Conservation (phyloP, 2,888 invertebrate genomes). For the Scaptomyza cyrtandrae region DNA sequence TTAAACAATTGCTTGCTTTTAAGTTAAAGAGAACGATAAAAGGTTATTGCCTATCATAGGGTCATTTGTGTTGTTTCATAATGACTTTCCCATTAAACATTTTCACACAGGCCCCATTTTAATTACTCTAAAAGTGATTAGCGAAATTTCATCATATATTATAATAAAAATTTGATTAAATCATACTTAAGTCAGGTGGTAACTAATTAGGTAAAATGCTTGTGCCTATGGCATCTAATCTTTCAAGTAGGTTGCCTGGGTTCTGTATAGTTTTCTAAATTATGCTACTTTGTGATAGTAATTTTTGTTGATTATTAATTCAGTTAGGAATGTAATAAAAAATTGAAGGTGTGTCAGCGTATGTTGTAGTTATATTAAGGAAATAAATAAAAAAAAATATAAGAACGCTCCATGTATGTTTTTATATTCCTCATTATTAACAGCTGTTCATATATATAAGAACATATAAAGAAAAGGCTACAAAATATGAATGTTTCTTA, state of each 20-base stretch:
- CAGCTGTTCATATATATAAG: background rate
- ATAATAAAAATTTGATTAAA: background rate
- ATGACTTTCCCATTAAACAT: conserved; percentile 23
- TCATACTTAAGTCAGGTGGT: background rate
- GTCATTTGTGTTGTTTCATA: conserved; percentile 39
- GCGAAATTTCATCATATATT: conserved; percentile 18
- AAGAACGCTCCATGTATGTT: background rate
- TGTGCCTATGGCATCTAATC: conserved; percentile 24
- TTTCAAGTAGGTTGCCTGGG: conserved; percentile 35
- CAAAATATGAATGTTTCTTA: too few species aligned
- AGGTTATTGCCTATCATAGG: conserved; percentile 27
- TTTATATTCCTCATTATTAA: background rate
- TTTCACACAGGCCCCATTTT: background rate
- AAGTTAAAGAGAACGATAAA: conserved; percentile 42
- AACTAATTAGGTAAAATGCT: background rate
- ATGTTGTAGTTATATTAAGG: too few species aligned
- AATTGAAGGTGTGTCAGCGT: background rate
- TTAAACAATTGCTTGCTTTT: too few species aligned
- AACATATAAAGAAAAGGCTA: background rate
- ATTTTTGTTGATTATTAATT: background rate
- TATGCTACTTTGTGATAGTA: background rate
- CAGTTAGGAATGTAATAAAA: background rate
- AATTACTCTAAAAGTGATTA: background rate
- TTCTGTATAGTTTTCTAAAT: conserved; percentile 7
- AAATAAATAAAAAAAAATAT: too few species aligned